These are phyloP conservation scores for Falco rusticolus DNA, from an alignment of 2,797 vertebrate genomes.

Conservation along the genomic window DNA sequence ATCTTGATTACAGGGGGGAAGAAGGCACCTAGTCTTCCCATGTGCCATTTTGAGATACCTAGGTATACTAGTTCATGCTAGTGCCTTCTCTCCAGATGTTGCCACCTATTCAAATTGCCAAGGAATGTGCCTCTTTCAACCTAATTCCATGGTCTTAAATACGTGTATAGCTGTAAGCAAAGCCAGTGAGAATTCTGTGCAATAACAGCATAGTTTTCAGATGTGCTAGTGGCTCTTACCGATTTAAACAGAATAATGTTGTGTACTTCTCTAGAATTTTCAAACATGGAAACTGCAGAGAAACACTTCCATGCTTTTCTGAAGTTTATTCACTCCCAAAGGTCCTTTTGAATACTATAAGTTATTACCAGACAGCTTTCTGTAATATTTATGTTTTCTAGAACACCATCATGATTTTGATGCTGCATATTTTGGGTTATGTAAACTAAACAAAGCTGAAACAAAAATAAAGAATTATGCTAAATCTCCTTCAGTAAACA, in stretches of 20 bases:
- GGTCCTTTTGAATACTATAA: background rate
- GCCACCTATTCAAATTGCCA: background rate
- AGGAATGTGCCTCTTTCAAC: background rate
- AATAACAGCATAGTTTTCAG: background rate
- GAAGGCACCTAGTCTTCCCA: background rate
- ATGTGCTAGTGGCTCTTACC: background rate
- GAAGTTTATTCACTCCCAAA: slow-evolving; percentile 30
- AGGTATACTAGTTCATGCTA: background rate
- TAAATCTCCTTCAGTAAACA: slow-evolving; percentile 29
- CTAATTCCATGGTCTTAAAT: background rate
- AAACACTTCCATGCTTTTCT: slow-evolving; percentile 20
- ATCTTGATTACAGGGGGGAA: background rate
- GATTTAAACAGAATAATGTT: background rate
- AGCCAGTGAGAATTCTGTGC: slow-evolving; percentile 12
- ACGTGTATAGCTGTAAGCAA: background rate
- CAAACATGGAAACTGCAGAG: background rate
- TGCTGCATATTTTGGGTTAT: slow-evolving; percentile 49
- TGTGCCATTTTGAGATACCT: background rate
- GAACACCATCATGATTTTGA: slow-evolving; percentile 48
- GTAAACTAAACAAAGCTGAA: slow-evolving; percentile 68
- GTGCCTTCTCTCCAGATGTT: background rate
- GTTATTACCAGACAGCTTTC: slow-evolving; percentile 32
- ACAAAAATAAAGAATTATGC: slow-evolving; percentile 55
- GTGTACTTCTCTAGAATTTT: slow-evolving; percentile 11
- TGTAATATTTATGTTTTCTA: slow-evolving; percentile 53